Percentiles rank a stretch among this genome's conserved stretches.
Evolutionary conservation across 2,113 vertebrate species (phyloP).

Genomic region (Chitala chitala): DNA sequence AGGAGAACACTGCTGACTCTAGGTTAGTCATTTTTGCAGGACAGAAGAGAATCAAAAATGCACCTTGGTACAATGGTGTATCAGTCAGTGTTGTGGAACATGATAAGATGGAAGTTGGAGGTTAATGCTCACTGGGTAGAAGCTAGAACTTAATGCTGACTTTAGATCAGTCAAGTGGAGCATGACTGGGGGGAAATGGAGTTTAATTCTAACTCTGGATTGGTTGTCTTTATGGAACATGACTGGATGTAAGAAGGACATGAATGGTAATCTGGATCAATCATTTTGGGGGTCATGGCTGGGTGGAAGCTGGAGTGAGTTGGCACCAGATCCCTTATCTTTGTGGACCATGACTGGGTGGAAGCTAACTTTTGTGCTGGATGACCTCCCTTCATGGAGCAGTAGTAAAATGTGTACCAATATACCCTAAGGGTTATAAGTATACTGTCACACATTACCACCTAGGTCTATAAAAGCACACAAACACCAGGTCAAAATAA

Average conservation of each 20-base stretch:
- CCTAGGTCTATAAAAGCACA: slow-evolving; percentile 67
- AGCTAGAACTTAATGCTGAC: background rate
- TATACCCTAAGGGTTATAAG: slow-evolving; percentile 67
- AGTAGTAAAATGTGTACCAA: slow-evolving; percentile 72
- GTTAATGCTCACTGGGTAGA: background rate
- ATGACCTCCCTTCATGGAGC: too few species aligned
- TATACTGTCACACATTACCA: slow-evolving; percentile 58
- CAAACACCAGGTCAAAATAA: slow-evolving; percentile 60
- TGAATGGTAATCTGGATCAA: too few species aligned
- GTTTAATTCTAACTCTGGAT: background rate
- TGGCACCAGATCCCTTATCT: too few species aligned
- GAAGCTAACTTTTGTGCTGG: too few species aligned
- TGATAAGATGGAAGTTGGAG: background rate
- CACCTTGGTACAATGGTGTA: background rate
- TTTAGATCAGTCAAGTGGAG: background rate
- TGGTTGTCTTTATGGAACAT: too few species aligned
- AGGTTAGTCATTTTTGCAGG: background rate
- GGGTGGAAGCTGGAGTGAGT: too few species aligned
- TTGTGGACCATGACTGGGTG: too few species aligned
- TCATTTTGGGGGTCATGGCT: too few species aligned
- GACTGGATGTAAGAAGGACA: too few species aligned
- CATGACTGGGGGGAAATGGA: too few species aligned
- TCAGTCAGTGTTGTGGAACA: background rate
- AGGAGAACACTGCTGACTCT: background rate
- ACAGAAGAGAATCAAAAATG: background rate